Percentiles rank a stretch among this genome's conserved stretches.
Evolutionary conservation across 2,113 vertebrate genomes (phyloP).

Genomic region (Halichoeres trimaculatus): DNA sequence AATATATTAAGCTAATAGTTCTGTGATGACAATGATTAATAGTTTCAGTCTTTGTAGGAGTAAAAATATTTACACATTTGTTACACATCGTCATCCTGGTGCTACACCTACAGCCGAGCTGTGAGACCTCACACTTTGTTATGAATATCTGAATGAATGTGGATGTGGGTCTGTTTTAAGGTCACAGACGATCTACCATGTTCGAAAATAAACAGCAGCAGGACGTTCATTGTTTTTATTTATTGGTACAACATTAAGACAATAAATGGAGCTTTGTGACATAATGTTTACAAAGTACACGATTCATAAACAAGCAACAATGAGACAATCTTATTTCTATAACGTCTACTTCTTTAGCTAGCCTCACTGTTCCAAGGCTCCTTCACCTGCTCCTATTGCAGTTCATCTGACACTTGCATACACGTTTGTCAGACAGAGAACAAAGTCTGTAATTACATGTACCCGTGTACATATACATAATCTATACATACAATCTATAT

Average conservation of each 20-base stretch:
- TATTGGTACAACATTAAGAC: constrained; percentile 62
- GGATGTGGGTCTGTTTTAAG: background rate
- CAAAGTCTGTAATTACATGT: constrained; percentile 28
- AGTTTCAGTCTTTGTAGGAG: background rate
- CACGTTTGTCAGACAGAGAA: constrained; percentile 25
- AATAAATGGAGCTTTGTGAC: constrained; percentile 49
- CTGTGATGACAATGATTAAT: background rate
- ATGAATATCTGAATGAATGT: background rate
- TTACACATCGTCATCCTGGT: background rate
- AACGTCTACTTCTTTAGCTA: constrained; percentile 16
- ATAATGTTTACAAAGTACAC: constrained; percentile 32
- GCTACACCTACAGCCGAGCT: constrained; percentile 12
- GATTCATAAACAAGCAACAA: constrained; percentile 53
- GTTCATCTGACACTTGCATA: constrained; percentile 30
- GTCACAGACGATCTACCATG: background rate
- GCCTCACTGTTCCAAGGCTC: background rate
- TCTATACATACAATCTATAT: constrained; percentile 70
- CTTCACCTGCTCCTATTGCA: constrained; percentile 16
- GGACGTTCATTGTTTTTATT: constrained; percentile 60
- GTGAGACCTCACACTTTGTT: background rate
- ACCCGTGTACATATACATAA: constrained; percentile 45
- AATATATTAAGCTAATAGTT: background rate
- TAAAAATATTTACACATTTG: constrained; percentile 9
- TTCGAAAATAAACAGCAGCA: background rate
- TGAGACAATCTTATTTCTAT: constrained; percentile 45